These are phyloP conservation scores for Metaphire vulgaris DNA, from an alignment of 1,140 invertebrate species.

Conservation along the genomic window DNA sequence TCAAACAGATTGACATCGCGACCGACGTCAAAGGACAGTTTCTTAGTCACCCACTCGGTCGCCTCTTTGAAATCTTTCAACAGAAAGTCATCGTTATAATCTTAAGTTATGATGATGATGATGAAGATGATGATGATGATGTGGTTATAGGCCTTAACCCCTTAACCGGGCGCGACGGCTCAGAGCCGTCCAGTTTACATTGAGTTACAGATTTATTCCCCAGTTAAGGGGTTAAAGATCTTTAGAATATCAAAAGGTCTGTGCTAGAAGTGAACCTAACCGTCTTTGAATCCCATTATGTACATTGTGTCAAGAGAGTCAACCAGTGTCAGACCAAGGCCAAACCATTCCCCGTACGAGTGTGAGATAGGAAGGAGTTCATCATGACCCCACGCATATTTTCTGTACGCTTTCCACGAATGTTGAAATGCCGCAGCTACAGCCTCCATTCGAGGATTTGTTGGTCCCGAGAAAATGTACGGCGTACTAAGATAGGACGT, in stretches of 20 bases:
- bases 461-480: conserved; percentile 58
- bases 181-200: no score
- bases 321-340: conserved; percentile 71
- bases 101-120: conserved; percentile 14
- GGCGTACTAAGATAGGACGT: neutral
- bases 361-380: conserved; percentile 79
- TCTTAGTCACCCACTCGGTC: conserved; percentile 81
- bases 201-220: no score
- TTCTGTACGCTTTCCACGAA: conserved; percentile 87
- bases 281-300: conserved; percentile 87
- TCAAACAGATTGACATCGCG: conserved; percentile 94
- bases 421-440: conserved; percentile 79
- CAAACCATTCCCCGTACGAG: conserved; percentile 45
- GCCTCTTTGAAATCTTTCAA: conserved; percentile 78
- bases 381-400: conserved; percentile 97
- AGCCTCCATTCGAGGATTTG: conserved; percentile 69
- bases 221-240: no score
- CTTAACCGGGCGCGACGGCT: no score
- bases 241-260: no score
- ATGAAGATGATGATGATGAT: neutral
- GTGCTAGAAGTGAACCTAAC: no score
- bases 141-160: neutral
- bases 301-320: conserved; percentile 94
- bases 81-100: neutral
- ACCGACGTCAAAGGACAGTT: conserved; percentile 64